Conservation (phyloP, 2,797 vertebrate species). For the Mormyrops attenuatus region DNA sequence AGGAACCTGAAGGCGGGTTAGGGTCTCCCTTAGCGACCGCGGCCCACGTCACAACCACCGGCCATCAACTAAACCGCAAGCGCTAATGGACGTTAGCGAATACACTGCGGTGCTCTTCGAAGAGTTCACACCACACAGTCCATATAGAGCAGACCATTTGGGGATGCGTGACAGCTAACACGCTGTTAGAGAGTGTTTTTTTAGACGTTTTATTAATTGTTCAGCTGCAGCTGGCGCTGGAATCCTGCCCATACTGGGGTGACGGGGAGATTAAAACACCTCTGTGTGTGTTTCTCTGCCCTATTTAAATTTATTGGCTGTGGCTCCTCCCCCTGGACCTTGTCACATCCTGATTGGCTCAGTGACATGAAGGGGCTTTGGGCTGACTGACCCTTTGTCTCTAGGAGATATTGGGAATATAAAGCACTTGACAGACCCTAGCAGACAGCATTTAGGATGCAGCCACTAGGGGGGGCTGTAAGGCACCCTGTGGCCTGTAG, state of each 20-base stretch:
- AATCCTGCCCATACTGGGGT: background rate
- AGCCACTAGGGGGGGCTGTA: background rate
- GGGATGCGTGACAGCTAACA: background rate
- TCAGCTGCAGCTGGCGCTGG: background rate
- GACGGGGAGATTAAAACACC: background rate
- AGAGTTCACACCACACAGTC: background rate
- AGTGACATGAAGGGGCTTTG: background rate
- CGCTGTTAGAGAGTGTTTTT: background rate
- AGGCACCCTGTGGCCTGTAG: background rate
- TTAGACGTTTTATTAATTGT: slow-evolving; percentile 1
- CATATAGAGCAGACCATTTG: background rate
- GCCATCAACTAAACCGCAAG: background rate
- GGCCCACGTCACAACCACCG: background rate
- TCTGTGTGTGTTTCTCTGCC: background rate
- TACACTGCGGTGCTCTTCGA: background rate
- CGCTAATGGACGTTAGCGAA: background rate
- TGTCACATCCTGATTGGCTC: background rate
- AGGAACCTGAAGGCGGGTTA: background rate
- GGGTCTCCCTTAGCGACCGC: background rate
- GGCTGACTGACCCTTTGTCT: background rate
- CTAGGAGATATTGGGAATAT: background rate
- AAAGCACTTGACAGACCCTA: background rate
- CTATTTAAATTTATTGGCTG: background rate
- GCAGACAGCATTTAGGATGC: background rate
- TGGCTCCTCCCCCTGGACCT: background rate